Conservation (phyloP, 1,140 invertebrate species). For the Bombus impatiens region DNA sequence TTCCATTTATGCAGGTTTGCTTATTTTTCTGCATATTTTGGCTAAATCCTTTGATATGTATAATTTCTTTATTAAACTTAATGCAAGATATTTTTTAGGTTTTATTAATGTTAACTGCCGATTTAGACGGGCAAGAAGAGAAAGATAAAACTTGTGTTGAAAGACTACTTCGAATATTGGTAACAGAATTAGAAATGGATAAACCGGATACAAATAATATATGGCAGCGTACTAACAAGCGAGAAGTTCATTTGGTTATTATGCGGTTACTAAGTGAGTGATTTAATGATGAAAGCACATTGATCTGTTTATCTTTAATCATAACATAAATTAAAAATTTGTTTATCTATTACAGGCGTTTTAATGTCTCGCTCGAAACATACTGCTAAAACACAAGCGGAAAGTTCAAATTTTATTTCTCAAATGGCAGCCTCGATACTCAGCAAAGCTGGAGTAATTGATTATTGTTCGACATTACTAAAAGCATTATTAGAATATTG, state of each 20-base stretch:
- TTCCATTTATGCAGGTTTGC: conserved; percentile 93
- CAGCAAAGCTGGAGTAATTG: conserved; percentile 89
- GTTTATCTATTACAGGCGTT: conserved; percentile 82
- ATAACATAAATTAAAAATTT: background rate
- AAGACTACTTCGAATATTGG: conserved; percentile 87
- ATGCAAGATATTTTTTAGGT: conserved; percentile 83
- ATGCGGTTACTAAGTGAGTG: conserved; percentile 89
- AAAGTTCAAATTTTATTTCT: conserved; percentile 88
- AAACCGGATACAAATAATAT: conserved; percentile 83
- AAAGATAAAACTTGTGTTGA: conserved; percentile 90
- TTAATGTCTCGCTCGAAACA: conserved; percentile 91
- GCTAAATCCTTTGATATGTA: conserved; percentile 14
- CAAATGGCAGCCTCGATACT: conserved; percentile 90
- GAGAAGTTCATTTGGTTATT: conserved; percentile 94
- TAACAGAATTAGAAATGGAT: conserved; percentile 91
- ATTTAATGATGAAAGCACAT: background rate
- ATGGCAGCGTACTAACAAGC: conserved; percentile 84
- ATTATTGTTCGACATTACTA: conserved; percentile 91
- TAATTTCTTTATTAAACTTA: background rate
- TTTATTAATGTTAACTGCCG: conserved; percentile 94
- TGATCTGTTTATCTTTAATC: background rate
- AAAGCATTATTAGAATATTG: conserved; percentile 92
- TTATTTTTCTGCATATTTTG: background rate
- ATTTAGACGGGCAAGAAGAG: conserved; percentile 93
- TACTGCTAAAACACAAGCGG: conserved; percentile 83